Base-by-base conservation (phyloP, 1,140 invertebrate genomes). In the Lepidostoma basale region DNA sequence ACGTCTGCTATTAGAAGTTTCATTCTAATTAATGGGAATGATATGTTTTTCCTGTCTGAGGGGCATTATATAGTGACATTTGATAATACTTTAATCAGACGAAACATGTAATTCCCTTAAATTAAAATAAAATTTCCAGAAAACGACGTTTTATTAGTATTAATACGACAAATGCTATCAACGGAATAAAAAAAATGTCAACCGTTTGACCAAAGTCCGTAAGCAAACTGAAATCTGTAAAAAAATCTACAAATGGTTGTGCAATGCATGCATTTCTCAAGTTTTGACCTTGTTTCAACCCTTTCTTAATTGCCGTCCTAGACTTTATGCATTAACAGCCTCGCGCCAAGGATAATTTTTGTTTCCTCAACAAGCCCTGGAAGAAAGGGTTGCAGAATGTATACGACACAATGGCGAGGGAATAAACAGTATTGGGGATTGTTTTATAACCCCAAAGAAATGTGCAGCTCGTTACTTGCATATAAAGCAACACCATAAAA, bases 391-490 rank as follows among this genome's bases (percentile, higher is more conserved):
- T 49, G 22, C 20, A 8, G 4, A 12, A 12, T 49, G 45, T 49
- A 23, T 23, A 49, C n/a, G 18, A 23, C 45, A 49, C 45, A 49
- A 49, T n/a, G n/a, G n/a, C n/a, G n/a, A n/a, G 25, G 45, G 22
- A 25, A 22, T 49, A 49, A 49, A 49, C 45, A 22, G 45, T 49
- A 23, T 49, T 23, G 25, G 12, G 45, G 45, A 49, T 49, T 49
- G 45, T 23, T 49, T 49, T 49, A 49, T 23, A 25, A 23, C 45
- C 45, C 45, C 45, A 10, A 49, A 49, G 45, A 49, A 49, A 25
- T 49, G 45, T 49, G 45, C 22, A 49, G 22, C 45, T 49, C 45
- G 45, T 49, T 49, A 49, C 20, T 18, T 49, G 45, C 45, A 49
- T 49, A 22, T 49, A 49, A 49, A 49, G 22, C 45, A 22, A 22